A percentile compares a stretch with the other conserved stretches of the same genome.
Evolutionary conservation across 2,888 invertebrate genomes (phyloP).

Genomic region (Crematogaster levior): DNA sequence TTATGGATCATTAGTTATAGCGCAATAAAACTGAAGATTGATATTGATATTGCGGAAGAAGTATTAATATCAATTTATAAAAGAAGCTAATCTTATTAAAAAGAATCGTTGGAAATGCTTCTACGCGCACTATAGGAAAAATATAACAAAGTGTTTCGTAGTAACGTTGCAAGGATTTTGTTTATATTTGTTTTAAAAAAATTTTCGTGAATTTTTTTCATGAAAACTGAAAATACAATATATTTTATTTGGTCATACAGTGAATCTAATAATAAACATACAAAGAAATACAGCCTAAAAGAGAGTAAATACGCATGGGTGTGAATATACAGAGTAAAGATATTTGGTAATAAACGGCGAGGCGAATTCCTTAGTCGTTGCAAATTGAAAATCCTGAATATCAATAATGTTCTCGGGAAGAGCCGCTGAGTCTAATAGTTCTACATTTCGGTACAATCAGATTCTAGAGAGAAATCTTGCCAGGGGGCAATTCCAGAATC

Average conservation of each 20-base stretch:
- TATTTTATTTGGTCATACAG: neutral
- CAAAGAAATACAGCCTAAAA: neutral
- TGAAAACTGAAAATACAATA: neutral
- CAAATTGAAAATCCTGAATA: constrained; percentile 23
- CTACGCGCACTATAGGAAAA: neutral
- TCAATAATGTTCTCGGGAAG: constrained; percentile 2
- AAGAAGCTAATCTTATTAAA: neutral
- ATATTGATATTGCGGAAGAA: constrained; percentile 11
- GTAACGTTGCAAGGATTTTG: neutral
- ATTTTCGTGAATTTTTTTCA: constrained; percentile 26
- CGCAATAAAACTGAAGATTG: neutral
- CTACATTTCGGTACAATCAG: constrained; percentile 32
- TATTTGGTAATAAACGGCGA: neutral
- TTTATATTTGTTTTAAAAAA: constrained; percentile 17
- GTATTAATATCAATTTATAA: constrained; percentile 39
- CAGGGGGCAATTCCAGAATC: neutral
- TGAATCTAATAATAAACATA: neutral
- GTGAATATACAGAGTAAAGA: neutral
- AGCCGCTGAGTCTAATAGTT: constrained; percentile 5
- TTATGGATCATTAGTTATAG: constrained; percentile 14
- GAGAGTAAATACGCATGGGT: neutral
- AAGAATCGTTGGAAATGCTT: neutral
- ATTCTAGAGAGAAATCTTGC: constrained; percentile 31
- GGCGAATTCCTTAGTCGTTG: neutral
- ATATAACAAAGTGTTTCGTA: constrained; percentile 4